A percentile compares a stretch with the other conserved stretches of the same genome.
Evolutionary conservation across 2,113 vertebrate species (phyloP).

Genomic region (Burhinus oedicnemus): DNA sequence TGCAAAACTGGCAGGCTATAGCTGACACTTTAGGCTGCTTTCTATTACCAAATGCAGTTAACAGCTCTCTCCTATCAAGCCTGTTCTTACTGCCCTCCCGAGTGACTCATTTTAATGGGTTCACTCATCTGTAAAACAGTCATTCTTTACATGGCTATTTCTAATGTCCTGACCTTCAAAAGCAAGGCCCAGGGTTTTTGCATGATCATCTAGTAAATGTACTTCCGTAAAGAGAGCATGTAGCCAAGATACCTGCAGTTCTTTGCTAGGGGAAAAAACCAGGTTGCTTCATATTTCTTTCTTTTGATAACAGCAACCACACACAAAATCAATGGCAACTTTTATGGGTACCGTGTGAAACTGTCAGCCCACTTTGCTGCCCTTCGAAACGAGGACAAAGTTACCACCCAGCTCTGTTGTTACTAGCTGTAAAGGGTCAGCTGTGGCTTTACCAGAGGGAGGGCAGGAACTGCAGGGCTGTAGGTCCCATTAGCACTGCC

Average conservation of each 20-base stretch:
- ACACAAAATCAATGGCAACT: not conserved
- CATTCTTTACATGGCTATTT: not conserved
- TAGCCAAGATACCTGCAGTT: not conserved
- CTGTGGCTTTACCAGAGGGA: not conserved
- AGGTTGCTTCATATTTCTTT: not conserved
- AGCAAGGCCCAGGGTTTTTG: not conserved
- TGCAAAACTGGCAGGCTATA: not conserved
- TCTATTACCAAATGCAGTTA: accelerated
- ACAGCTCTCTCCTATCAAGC: not conserved
- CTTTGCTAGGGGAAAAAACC: not conserved
- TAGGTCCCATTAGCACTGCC: not conserved
- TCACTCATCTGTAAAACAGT: not conserved
- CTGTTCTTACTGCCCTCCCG: not conserved
- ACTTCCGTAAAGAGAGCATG: not conserved
- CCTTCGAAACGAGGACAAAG: not conserved
- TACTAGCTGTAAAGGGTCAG: not conserved
- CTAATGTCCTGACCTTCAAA: not conserved
- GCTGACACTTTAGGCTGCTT: not conserved
- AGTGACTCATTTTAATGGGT: not conserved
- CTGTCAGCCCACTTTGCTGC: not conserved
- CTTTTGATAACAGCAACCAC: not conserved
- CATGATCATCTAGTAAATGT: not conserved
- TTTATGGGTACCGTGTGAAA: not conserved
- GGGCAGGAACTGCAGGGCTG: not conserved
- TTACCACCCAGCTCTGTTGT: not conserved